A percentile compares a stretch with the other conserved stretches of the same genome.
Evolutionary conservation across 2,113 vertebrate genomes (phyloP).

Genomic region (Suncus etruscus): DNA sequence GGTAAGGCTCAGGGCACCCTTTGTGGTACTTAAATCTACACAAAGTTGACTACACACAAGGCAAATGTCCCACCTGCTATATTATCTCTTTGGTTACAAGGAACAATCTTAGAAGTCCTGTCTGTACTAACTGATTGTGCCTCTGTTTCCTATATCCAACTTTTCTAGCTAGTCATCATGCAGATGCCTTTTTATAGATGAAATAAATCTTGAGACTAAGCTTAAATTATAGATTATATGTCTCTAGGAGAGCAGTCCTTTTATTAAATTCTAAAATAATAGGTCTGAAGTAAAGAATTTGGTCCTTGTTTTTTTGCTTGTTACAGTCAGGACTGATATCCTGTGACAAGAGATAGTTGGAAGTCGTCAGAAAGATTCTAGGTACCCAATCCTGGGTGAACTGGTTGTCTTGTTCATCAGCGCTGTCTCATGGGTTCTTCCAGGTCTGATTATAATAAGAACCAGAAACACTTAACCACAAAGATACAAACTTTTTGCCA

Average conservation of each 20-base stretch:
- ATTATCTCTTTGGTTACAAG: too few species aligned
- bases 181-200: not conserved
- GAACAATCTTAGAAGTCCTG: not conserved
- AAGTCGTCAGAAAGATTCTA: conserved; percentile 31
- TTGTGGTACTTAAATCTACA: too few species aligned
- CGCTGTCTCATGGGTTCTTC: conserved; percentile 39
- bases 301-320: not conserved
- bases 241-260: not conserved
- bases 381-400: not conserved
- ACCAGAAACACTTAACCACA: conserved; percentile 71
- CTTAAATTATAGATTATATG: not conserved
- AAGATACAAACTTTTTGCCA: conserved; percentile 65
- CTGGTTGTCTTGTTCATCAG: not conserved
- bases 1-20: too few species aligned
- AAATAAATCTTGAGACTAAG: not conserved
- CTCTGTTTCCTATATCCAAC: not conserved
- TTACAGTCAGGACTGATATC: not conserved
- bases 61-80: too few species aligned
- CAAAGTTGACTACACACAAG: too few species aligned
- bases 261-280: not conserved
- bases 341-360: not conserved
- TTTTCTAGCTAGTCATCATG: not conserved
- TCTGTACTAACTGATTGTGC: not conserved
- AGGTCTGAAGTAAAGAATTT: not conserved
- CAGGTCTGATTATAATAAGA: conserved; percentile 55